Evolutionary conservation across 92 coral and sea anemone genomes (phyloP).

Genomic region (Epizoanthus illoricatus): DNA sequence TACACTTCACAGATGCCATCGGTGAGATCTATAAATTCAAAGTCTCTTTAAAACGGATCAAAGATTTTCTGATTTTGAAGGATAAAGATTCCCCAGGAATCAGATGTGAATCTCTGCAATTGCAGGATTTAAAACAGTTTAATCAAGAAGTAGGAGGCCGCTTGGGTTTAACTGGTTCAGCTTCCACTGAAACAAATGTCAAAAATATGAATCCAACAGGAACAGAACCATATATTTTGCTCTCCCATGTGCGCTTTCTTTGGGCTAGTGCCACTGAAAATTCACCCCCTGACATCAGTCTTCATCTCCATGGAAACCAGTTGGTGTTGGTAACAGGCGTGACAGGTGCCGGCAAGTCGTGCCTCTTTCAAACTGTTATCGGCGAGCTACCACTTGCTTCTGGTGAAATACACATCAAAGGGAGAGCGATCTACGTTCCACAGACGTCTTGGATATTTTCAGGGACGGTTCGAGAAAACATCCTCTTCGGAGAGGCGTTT

Average conservation of each 20-base stretch:
- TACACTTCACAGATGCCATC: constrained; percentile 11
- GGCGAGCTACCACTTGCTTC: constrained; percentile 10
- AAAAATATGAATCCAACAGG: neutral
- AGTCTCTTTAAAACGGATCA: constrained; percentile 24
- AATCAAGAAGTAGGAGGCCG: neutral
- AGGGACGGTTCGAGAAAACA: constrained; percentile 31
- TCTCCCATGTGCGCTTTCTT: constrained; percentile 1
- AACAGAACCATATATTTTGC: constrained; percentile 4
- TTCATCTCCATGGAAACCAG: constrained; percentile 31
- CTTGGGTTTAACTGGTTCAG: neutral
- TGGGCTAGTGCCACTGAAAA: neutral
- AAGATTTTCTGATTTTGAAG: neutral
- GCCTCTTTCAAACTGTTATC: constrained; percentile 17
- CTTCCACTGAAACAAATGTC: neutral
- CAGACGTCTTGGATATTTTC: constrained; percentile 40
- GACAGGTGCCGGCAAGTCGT: constrained; percentile 27
- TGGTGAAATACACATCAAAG: neutral
- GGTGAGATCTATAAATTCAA: neutral
- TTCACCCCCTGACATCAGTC: constrained; percentile 10
- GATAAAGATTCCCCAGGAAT: neutral
- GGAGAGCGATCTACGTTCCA: neutral
- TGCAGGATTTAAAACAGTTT: neutral
- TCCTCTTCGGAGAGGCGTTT: constrained; percentile 28
- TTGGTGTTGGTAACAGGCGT: constrained; percentile 15
- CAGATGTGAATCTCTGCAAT: neutral